Percentiles rank a stretch among this genome's conserved stretches.
phyloP scores from a whole-genome alignment of 2,113 vertebrate genomes.

The Gallinago jamesoni region DNA sequence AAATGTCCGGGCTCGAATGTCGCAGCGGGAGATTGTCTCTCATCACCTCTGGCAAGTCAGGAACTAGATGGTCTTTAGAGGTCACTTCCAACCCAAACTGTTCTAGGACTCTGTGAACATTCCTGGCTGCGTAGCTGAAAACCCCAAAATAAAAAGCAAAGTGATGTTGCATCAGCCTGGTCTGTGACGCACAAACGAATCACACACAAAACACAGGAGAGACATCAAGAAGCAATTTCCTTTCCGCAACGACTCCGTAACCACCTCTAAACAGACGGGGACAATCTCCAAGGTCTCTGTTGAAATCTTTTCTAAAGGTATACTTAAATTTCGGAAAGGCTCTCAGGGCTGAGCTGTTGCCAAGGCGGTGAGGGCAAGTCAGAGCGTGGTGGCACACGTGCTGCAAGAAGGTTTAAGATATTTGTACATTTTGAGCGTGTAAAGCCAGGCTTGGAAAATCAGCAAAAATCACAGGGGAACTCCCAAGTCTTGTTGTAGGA shows the following conservation, averaged over 20 bases:
- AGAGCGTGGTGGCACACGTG: fast-evolving
- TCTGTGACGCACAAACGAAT: fast-evolving
- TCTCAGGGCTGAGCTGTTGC: neutral
- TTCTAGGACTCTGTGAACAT: neutral
- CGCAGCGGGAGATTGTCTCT: neutral
- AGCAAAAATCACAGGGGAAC: neutral
- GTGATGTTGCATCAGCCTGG: neutral
- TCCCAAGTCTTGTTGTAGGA: neutral
- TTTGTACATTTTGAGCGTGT: neutral
- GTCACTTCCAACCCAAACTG: neutral
- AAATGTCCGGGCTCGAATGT: neutral
- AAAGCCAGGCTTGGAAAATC: neutral
- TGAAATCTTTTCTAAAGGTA: neutral
- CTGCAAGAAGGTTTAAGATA: neutral
- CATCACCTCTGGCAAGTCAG: neutral
- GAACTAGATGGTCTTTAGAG: neutral
- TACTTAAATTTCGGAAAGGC: neutral
- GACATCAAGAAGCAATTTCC: neutral
- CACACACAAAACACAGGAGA: neutral
- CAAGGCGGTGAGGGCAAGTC: neutral
- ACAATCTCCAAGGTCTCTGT: neutral
- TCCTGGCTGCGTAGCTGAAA: neutral
- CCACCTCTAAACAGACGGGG: neutral
- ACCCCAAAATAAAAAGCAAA: neutral
- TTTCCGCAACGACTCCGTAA: neutral